A percentile compares a stretch with the other conserved stretches of the same genome.
These are phyloP conservation scores for Mystacides longicornis DNA, from an alignment of 2,888 invertebrate genomes.

Conservation along the genomic window DNA sequence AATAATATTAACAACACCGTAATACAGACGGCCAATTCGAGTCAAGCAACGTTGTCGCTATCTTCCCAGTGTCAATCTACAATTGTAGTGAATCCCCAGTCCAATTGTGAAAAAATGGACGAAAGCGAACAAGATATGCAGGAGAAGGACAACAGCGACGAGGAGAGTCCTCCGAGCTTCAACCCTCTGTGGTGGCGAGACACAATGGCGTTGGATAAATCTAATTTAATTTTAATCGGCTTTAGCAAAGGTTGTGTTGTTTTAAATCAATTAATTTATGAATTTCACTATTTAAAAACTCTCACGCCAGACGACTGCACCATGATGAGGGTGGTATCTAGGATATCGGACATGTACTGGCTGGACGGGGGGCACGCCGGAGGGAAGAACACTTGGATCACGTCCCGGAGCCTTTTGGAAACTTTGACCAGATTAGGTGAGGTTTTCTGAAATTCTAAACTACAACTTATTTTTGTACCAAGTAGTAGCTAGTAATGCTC, in stretches of 20 bases:
- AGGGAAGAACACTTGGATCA: constrained; percentile 81
- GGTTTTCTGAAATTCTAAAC: background rate
- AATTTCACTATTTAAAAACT: constrained; percentile 69
- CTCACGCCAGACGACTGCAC: constrained; percentile 56
- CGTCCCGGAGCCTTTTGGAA: constrained; percentile 63
- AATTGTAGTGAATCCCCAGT: constrained; percentile 22
- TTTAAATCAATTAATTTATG: constrained; percentile 82
- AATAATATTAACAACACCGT: constrained; percentile 7
- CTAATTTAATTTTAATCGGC: constrained; percentile 60
- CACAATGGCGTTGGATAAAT: constrained; percentile 49
- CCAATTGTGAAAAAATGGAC: constrained; percentile 9
- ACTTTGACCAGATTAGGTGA: constrained; percentile 65
- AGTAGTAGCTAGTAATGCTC: too few species aligned
- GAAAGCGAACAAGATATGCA: constrained; percentile 8
- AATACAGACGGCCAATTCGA: constrained; percentile 20
- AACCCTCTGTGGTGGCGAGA: constrained; percentile 52
- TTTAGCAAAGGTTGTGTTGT: constrained; percentile 94
- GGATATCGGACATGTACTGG: constrained; percentile 77
- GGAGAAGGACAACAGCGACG: constrained; percentile 5
- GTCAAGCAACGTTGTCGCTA: constrained; percentile 16
- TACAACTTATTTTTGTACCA: background rate
- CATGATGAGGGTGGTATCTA: constrained; percentile 56
- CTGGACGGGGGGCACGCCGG: constrained; percentile 90
- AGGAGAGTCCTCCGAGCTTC: constrained; percentile 32
- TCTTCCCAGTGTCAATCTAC: constrained; percentile 23